These are phyloP conservation scores for Dinomys branickii DNA, from an alignment of 2,113 vertebrate genomes.

Conservation along the genomic window DNA sequence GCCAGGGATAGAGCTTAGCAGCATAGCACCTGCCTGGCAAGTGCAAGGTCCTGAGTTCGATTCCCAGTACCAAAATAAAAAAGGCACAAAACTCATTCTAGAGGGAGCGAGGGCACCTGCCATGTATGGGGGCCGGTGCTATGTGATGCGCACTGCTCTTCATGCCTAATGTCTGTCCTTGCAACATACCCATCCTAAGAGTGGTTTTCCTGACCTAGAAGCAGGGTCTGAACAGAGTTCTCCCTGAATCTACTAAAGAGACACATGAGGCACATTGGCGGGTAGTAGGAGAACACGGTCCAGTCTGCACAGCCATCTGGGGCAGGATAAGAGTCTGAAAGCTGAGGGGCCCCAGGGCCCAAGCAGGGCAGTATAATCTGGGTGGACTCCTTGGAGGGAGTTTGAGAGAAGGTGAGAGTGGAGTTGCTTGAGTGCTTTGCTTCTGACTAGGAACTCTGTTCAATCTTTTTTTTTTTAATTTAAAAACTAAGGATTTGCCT, in stretches of 20 bases:
- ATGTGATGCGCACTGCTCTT: fast-evolving
- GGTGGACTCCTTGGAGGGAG: not conserved
- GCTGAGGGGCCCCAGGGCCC: not conserved
- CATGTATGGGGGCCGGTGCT: too few relatives aligned
- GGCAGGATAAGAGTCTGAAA: not conserved
- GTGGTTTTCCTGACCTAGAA: not conserved
- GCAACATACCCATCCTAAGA: too few relatives aligned
- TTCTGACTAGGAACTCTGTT: not conserved
- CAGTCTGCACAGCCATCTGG: too few relatives aligned
- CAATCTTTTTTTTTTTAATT: not conserved
- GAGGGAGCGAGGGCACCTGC: not conserved
- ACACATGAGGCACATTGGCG: too few relatives aligned
- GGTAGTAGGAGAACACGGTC: not conserved
- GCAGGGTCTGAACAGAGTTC: not conserved
- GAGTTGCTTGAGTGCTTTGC: not conserved
- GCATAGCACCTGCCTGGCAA: too few relatives aligned
- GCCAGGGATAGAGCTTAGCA: too few relatives aligned
- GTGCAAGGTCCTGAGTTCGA: too few relatives aligned
- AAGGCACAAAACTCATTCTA: not conserved
- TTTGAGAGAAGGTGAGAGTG: not conserved
- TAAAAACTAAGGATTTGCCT: not conserved
- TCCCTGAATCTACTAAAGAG: not conserved
- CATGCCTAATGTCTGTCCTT: not conserved
- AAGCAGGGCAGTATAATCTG: not conserved
- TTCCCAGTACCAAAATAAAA: not conserved